Base-by-base conservation (phyloP, 2,797 vertebrate genomes). In the Salmo trutta region DNA sequence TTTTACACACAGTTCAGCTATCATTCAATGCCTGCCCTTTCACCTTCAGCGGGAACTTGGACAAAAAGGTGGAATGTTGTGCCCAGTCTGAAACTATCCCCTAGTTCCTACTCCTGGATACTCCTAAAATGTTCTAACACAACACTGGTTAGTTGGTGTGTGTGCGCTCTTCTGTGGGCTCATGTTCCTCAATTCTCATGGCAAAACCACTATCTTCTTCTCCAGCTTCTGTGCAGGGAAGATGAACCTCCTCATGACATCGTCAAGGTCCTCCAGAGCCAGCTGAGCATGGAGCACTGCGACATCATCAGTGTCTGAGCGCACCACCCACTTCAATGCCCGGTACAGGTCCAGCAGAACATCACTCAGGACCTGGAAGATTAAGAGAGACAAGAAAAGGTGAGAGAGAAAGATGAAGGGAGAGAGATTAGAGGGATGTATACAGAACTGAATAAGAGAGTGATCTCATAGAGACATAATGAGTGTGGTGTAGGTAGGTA, bases 341-440 rank as follows among this genome's bases (percentile, higher is more conserved):
- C 94, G 95, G 92, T 99, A 99, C 77, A 99, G 94, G 67, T 97
- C 97, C 93, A 93, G 84, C 83, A 99, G 89, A n/a, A 97, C 95
- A 0, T 97, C 96, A 17, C 1, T 79, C 75, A 99, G 95, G 77
- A 99, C 96, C 98, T 99, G 41, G 3, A 70, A 47, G 41, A 47
- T 47, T 14, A 47, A 10, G 41, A 47, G 2, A 47, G 41, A 47
- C 0, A 0, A 47, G 41, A 3, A 47, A 47, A 47, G 41, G 41
- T 10, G 10, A 47, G 65, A 72, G 16, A 6, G 16, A 31, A 33
- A 24, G 12, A n/a, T 5, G 21, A 41, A 29, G 53, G 29, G 27
- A n/a, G 16, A 74, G 21, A 52, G 19, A 72, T 51, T 12, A 19
- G n/a, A 62, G 56, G 17, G 69, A 3, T 24, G 29, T 19, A n/a